Evolutionary conservation across 2,888 invertebrate genomes (phyloP).

Genomic region (Orthosia cruda): DNA sequence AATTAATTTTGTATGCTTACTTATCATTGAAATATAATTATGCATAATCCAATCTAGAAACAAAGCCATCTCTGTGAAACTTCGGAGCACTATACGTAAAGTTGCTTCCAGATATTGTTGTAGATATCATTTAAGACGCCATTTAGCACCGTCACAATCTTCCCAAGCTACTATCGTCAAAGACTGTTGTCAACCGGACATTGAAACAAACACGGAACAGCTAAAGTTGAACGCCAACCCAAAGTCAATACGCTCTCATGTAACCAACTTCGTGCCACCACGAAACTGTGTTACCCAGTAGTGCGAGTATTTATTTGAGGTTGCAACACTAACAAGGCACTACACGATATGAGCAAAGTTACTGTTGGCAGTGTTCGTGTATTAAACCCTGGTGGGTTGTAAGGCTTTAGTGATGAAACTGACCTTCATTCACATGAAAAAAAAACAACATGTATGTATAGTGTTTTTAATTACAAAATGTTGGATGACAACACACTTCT

Average conservation of each 20-base stretch:
- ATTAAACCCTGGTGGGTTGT: neutral
- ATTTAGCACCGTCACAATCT: too few relatives aligned
- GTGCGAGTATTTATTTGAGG: slow-evolving; percentile 35
- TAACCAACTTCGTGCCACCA: slow-evolving; percentile 22
- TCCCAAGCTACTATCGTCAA: neutral
- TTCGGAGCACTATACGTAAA: too few relatives aligned
- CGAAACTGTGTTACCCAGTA: neutral
- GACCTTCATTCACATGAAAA: neutral
- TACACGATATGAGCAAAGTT: slow-evolving; percentile 37
- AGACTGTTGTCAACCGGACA: neutral
- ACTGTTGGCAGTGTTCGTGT: slow-evolving; percentile 6
- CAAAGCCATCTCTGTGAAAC: too few relatives aligned
- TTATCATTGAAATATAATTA: too few relatives aligned
- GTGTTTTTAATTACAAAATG: neutral
- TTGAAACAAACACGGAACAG: neutral
- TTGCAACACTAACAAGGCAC: slow-evolving; percentile 43
- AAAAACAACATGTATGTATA: neutral
- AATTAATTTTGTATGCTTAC: too few relatives aligned
- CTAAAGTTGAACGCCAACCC: neutral
- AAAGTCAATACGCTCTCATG: slow-evolving; percentile 2
- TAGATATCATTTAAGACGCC: too few relatives aligned
- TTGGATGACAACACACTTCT: neutral
- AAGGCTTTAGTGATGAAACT: neutral
- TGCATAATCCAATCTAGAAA: too few relatives aligned
- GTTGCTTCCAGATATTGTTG: too few relatives aligned